These are phyloP conservation scores for Hydrophis major DNA, from an alignment of 2,797 vertebrate genomes.

Conservation along the genomic window DNA sequence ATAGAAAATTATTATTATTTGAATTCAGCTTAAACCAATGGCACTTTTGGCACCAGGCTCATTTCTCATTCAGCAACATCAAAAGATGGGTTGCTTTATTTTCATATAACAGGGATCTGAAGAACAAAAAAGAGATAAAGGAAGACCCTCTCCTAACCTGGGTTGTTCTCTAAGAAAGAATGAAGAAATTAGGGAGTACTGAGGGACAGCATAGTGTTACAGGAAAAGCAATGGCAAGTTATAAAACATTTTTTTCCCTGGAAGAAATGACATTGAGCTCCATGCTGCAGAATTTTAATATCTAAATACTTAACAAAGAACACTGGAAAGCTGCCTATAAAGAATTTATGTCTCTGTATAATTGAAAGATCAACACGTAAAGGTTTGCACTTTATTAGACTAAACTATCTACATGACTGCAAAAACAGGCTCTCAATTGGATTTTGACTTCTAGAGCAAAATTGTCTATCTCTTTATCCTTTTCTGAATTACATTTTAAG, in stretches of 20 bases:
- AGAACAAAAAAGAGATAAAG: conserved; percentile 2
- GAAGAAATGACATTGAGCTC: background rate
- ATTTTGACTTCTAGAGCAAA: background rate
- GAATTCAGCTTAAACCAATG: conserved; percentile 10
- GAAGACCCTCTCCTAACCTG: background rate
- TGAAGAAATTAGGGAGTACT: conserved; percentile 17
- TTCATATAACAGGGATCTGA: background rate
- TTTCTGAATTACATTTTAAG: background rate
- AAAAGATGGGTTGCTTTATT: background rate
- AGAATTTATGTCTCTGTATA: background rate
- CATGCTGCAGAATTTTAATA: background rate
- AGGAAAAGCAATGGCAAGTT: background rate
- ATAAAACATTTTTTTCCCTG: background rate
- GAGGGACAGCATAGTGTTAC: background rate
- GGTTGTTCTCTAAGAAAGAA: background rate
- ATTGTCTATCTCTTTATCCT: background rate
- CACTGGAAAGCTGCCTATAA: background rate
- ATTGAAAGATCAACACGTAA: background rate
- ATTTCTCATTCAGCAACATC: conserved; percentile 8
- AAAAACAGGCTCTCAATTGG: background rate
- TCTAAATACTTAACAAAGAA: conserved; percentile 1
- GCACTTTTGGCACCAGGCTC: background rate
- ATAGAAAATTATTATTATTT: background rate
- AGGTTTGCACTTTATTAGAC: background rate
- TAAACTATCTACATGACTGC: background rate